phyloP scores from a whole-genome alignment of 2,888 invertebrate species.

The Rhorus exstirpatorius region DNA sequence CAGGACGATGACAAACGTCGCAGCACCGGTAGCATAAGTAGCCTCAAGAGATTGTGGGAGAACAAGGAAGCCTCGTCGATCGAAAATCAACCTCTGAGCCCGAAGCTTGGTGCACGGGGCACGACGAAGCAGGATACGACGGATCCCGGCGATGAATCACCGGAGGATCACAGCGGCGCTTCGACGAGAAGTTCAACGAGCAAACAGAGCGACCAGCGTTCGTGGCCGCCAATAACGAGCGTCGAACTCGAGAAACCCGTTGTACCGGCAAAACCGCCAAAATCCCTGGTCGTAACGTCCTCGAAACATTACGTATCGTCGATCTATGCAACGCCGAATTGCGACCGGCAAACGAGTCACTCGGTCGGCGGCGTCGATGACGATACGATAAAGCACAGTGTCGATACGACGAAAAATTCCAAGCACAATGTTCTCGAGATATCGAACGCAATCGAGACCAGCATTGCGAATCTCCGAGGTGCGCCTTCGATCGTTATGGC shows the following conservation, averaged over 20 bases:
- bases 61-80: constrained; percentile 89
- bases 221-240: constrained; percentile 87
- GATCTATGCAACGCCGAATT: constrained; percentile 93
- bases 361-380: constrained; percentile 50
- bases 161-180: constrained; percentile 86
- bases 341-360: constrained; percentile 74
- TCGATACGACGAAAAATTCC: constrained; percentile 74
- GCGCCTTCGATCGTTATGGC: constrained; percentile 88
- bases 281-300: constrained; percentile 84
- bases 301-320: constrained; percentile 87
- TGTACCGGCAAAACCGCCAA: constrained; percentile 87
- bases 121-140: constrained; percentile 75
- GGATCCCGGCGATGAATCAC: constrained; percentile 83
- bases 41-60: constrained; percentile 97
- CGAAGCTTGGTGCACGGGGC: constrained; percentile 87
- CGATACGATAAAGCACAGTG: constrained; percentile 49
- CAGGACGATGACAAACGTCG: constrained; percentile 94
- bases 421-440: constrained; percentile 89
- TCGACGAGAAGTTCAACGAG: constrained; percentile 85
- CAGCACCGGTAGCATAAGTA: constrained; percentile 97
- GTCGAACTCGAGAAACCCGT: constrained; percentile 89
- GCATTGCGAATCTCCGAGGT: constrained; percentile 88
- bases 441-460: constrained; percentile 89
- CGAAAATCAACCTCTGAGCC: constrained; percentile 89
- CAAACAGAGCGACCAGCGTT: constrained; percentile 86